Percentiles rank a stretch among this genome's conserved stretches.
These are phyloP conservation scores for Zosterops pallidus DNA, from an alignment of 2,113 vertebrate species.

Conservation along the genomic window DNA sequence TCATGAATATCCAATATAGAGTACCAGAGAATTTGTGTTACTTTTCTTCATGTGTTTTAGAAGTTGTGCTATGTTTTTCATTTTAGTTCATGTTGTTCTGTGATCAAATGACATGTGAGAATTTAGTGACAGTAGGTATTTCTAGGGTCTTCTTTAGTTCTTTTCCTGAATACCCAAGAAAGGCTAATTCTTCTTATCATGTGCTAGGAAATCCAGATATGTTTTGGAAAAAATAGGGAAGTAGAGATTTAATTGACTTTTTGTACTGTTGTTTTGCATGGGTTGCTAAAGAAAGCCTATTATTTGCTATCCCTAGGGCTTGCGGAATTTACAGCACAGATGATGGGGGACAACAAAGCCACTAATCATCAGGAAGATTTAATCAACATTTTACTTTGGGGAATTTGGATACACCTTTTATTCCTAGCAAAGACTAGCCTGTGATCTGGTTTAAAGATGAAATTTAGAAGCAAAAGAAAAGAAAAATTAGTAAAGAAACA, in stretches of 20 bases:
- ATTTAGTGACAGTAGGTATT: background rate
- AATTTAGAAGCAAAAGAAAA: background rate
- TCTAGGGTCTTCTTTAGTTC: background rate
- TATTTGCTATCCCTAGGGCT: background rate
- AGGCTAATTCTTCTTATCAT: background rate
- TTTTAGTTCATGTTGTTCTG: background rate
- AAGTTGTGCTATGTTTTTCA: background rate
- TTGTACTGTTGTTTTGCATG: background rate
- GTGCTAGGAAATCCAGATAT: background rate
- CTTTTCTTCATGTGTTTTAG: background rate
- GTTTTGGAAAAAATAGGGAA: background rate
- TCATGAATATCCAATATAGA: background rate
- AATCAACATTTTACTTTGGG: background rate
- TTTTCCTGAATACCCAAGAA: background rate
- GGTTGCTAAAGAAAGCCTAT: background rate
- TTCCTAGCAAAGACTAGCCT: background rate
- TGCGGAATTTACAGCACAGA: constrained; percentile 4
- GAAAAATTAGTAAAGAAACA: background rate
- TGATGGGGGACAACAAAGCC: background rate
- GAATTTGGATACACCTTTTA: background rate
- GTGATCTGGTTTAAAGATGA: background rate
- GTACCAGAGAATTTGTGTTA: background rate
- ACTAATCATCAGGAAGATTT: background rate
- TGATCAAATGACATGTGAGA: background rate
- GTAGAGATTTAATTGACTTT: background rate